Percentiles rank a stretch among this genome's conserved stretches.
phyloP scores from a whole-genome alignment of 2,113 vertebrate species.

The Crotalus horridus region DNA sequence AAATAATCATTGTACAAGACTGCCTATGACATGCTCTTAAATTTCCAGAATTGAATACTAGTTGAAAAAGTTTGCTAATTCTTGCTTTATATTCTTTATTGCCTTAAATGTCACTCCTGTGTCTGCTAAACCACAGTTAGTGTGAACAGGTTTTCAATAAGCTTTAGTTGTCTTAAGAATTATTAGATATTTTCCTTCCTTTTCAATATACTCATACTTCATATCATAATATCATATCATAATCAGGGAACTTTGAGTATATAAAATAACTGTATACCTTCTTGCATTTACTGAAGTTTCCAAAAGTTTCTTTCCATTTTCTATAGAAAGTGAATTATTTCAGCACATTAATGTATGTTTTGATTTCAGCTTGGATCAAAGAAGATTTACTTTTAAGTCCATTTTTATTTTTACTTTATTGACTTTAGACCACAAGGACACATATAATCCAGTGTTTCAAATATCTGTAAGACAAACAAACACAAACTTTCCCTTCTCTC shows the following conservation, averaged over 20 bases:
- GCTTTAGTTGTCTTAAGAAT: background rate
- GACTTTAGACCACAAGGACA: background rate
- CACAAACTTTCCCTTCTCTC: background rate
- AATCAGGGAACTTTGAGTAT: background rate
- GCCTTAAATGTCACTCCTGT: background rate
- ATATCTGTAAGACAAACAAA: background rate
- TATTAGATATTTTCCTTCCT: background rate
- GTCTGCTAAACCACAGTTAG: background rate
- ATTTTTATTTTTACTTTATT: background rate
- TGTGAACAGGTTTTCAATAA: background rate
- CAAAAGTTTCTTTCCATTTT: background rate
- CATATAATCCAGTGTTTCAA: background rate
- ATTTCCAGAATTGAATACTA: background rate
- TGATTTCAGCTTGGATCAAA: background rate
- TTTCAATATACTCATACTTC: background rate
- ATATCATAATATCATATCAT: no score
- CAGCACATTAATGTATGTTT: background rate
- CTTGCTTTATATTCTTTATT: background rate
- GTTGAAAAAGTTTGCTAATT: background rate
- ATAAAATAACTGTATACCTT: background rate
- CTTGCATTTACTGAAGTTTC: background rate
- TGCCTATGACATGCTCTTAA: background rate
- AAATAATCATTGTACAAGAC: background rate
- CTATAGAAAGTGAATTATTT: background rate
- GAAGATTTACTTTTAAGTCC: background rate